Percentiles rank a stretch among this genome's conserved stretches.
phyloP scores from a whole-genome alignment of 1,140 invertebrate genomes.

The Rhagoletis pomonella region DNA sequence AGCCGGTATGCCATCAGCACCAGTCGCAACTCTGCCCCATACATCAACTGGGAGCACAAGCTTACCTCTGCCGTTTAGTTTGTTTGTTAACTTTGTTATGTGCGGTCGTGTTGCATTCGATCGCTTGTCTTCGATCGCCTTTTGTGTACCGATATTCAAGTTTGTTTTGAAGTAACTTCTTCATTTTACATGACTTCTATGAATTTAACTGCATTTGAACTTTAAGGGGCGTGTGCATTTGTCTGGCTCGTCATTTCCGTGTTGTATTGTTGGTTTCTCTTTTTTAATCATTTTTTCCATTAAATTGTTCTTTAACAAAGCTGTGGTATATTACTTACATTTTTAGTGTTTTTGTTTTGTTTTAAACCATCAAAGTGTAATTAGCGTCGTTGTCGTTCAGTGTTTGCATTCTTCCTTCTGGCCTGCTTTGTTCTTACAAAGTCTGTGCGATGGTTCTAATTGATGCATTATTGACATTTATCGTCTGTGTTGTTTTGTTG shows the following conservation, averaged over 20 bases:
- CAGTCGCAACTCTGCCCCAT: conserved; percentile 28
- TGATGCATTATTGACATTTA: conserved; percentile 8
- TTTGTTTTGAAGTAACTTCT: conserved; percentile 36
- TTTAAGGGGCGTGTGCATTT: not conserved
- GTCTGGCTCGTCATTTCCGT: not conserved
- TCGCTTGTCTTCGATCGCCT: not conserved
- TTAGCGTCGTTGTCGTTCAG: not conserved
- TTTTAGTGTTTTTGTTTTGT: not conserved
- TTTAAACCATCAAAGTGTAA: not conserved
- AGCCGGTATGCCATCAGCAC: not conserved
- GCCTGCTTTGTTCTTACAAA: not conserved
- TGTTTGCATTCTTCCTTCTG: not conserved
- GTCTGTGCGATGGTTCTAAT: not conserved
- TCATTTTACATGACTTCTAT: not conserved
- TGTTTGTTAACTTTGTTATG: conserved; percentile 50
- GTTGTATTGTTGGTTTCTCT: not conserved
- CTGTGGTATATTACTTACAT: not conserved
- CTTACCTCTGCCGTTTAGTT: conserved; percentile 8
- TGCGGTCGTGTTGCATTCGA: not conserved
- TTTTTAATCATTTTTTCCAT: not conserved
- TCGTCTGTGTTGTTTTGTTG: not conserved
- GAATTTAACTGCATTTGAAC: not conserved
- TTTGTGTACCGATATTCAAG: not conserved
- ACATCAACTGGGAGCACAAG: not conserved
- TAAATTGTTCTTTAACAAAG: not conserved